A percentile compares a stretch with the other conserved stretches of the same genome.
phyloP scores from a whole-genome alignment of 35 echinoderm and acorn worm genomes.

The Hemicentrotus pulcherrimus region DNA sequence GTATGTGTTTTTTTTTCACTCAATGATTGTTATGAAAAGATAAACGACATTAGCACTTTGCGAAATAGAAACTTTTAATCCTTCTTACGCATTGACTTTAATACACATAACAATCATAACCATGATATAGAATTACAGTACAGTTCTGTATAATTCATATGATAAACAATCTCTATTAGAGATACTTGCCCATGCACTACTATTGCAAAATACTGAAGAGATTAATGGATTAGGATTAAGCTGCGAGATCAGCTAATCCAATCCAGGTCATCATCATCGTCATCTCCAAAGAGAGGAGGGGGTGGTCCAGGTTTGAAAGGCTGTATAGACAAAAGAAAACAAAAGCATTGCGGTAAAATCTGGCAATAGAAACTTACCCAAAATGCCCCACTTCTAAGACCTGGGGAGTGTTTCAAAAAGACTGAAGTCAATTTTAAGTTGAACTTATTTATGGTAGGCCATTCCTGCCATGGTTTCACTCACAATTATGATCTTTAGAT shows the following conservation, averaged over 20 bases:
- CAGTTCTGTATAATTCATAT: background rate
- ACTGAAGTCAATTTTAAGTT: too few species aligned
- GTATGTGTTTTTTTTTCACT: background rate
- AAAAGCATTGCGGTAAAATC: too few species aligned
- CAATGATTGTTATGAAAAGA: background rate
- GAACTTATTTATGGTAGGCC: too few species aligned
- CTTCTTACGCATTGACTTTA: too few species aligned
- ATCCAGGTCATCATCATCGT: conserved; percentile 74
- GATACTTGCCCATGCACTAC: conserved; percentile 4
- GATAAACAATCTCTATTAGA: background rate
- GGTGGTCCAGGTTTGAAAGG: conserved; percentile 67
- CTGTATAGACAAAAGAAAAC: conserved; percentile 31
- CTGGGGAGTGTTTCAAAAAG: too few species aligned
- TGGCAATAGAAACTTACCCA: too few species aligned
- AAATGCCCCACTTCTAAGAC: too few species aligned
- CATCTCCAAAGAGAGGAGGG: conserved; percentile 77
- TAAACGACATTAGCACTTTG: background rate
- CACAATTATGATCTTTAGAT: too few species aligned
- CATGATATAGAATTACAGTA: background rate
- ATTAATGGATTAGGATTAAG: conserved; percentile 6
- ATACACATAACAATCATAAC: background rate
- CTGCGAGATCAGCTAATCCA: conserved; percentile 54
- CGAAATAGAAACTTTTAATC: too few species aligned
- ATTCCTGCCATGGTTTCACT: too few species aligned
- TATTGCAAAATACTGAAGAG: conserved; percentile 32